A percentile compares a stretch with the other conserved stretches of the same genome.
These are phyloP conservation scores for Chironomus tepperi DNA, from an alignment of 1,140 invertebrate species.

Conservation along the genomic window DNA sequence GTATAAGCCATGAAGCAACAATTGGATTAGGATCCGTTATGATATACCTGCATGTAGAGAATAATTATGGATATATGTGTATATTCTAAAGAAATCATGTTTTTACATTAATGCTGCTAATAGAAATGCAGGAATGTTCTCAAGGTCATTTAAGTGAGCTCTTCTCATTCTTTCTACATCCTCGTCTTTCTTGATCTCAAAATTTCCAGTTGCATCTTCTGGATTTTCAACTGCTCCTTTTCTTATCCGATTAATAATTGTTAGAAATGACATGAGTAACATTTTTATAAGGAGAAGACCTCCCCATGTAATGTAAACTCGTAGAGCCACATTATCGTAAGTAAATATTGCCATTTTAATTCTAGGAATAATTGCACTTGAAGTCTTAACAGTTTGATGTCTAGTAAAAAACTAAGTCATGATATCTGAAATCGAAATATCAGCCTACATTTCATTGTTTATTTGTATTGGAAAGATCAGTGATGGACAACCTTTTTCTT, in stretches of 20 bases:
- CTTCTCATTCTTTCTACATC: slow-evolving; percentile 30
- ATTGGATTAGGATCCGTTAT: no score
- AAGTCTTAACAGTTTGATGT: no score
- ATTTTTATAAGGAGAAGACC: slow-evolving; percentile 24
- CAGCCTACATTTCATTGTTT: no score
- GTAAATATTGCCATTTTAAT: neutral
- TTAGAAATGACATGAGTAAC: slow-evolving; percentile 17
- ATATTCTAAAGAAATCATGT: no score
- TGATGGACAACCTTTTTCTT: no score
- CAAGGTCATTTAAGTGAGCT: slow-evolving; percentile 65
- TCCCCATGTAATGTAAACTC: neutral
- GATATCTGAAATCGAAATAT: no score
- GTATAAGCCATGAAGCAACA: no score
- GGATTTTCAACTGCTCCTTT: neutral
- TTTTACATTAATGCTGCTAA: slow-evolving; percentile 42
- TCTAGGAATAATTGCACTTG: no score
- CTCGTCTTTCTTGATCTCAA: neutral
- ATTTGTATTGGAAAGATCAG: no score
- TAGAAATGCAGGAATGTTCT: slow-evolving; percentile 63
- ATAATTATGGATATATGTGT: no score
- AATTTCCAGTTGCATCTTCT: neutral
- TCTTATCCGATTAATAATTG: neutral
- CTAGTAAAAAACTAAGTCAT: no score
- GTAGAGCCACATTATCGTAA: slow-evolving; percentile 19
- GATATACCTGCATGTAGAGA: no score